Conservation (phyloP, 2,888 invertebrate genomes). For the Dyspetes luteomarginatus region DNA sequence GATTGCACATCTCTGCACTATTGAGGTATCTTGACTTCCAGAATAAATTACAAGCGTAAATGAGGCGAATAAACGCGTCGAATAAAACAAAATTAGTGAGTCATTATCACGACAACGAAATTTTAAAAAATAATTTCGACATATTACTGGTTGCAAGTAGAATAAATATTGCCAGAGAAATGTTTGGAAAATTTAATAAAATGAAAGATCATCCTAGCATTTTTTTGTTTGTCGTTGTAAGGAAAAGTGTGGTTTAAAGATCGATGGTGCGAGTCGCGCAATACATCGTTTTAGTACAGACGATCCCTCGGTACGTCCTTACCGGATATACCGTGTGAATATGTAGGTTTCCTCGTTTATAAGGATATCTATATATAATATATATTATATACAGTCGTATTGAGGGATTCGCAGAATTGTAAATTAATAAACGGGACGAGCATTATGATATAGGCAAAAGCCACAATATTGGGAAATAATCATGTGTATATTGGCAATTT, state of each 20-base stretch:
- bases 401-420: conserved; percentile 12
- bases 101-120: conserved; percentile 1
- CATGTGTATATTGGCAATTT: too few relatives aligned
- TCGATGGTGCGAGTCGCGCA: conserved; percentile 14
- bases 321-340: conserved; percentile 73
- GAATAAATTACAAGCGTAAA: conserved; percentile 4
- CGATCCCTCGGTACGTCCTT: background rate
- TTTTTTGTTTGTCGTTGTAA: background rate
- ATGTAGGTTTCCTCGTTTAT: conserved; percentile 83
- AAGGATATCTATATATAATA: conserved; percentile 41
- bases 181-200: background rate
- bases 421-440: conserved; percentile 64
- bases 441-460: conserved; percentile 27
- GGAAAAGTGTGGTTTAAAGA: background rate
- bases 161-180: background rate
- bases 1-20: background rate
- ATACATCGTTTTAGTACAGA: conserved; percentile 3
- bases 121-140: conserved; percentile 18
- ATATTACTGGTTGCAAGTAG: background rate
- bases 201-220: background rate
- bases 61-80: conserved; percentile 3
- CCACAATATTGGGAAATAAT: conserved; percentile 19
- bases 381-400: background rate
- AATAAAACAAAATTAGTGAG: too few relatives aligned
- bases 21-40: conserved; percentile 45